phyloP scores from a whole-genome alignment of 2,888 invertebrate species.

The Leptinotarsa peninsularis region DNA sequence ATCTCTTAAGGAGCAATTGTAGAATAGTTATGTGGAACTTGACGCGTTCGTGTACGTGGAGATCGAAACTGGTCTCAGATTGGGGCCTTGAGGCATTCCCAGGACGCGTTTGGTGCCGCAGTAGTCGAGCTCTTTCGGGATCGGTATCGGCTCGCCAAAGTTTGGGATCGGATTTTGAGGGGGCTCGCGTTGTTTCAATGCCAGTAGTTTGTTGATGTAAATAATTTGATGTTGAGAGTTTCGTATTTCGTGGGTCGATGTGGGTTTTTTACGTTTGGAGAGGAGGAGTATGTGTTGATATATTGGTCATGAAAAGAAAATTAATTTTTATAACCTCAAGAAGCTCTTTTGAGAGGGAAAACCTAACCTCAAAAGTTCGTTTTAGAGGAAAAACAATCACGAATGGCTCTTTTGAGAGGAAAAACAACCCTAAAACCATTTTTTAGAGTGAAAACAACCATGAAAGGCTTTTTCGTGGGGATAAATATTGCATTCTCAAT shows the following conservation, averaged over 20 bases:
- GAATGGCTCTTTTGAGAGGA: no score
- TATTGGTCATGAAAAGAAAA: no score
- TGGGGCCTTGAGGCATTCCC: neutral
- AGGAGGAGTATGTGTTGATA: no score
- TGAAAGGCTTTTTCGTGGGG: no score
- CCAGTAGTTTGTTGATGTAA: conserved; percentile 11
- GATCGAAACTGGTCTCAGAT: neutral
- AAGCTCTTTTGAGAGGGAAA: no score
- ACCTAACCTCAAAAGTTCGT: no score
- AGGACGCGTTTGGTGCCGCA: neutral
- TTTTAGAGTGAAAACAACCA: no score
- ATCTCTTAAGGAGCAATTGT: conserved; percentile 5
- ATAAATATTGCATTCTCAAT: no score
- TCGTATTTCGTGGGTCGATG: neutral
- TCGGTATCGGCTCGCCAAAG: neutral
- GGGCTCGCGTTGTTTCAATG: neutral
- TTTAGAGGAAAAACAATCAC: no score
- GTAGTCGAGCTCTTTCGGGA: neutral
- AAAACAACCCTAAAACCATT: no score
- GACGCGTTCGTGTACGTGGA: neutral
- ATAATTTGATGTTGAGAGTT: conserved; percentile 9
- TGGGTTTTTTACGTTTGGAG: neutral
- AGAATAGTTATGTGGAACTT: no score
- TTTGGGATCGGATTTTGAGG: neutral
- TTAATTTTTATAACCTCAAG: no score